A percentile compares a stretch with the other conserved stretches of the same genome.
phyloP scores from a whole-genome alignment of 1,140 invertebrate species.

The Drosophila pseudoobscura region DNA sequence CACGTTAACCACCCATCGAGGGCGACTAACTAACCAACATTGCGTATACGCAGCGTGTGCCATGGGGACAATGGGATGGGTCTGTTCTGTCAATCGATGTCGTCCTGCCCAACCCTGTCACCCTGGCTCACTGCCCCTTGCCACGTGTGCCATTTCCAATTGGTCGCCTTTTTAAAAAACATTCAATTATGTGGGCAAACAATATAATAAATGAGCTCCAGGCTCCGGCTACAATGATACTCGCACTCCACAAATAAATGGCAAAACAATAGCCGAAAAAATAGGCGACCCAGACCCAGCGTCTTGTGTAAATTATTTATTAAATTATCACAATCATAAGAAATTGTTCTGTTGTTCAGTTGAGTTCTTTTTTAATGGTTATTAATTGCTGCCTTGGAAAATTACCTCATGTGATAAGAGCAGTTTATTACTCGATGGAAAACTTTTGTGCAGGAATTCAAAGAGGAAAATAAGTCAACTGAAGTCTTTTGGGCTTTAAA shows the following conservation, averaged over 20 bases:
- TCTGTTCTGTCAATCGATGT: constrained; percentile 51
- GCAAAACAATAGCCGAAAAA: constrained; percentile 32
- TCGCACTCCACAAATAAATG: constrained; percentile 24
- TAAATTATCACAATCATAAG: constrained; percentile 41
- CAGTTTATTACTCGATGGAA: constrained; percentile 9
- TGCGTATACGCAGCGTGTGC: constrained; percentile 57
- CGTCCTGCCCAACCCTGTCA: constrained; percentile 27
- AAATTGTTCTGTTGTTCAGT: constrained; percentile 32
- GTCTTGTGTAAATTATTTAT: constrained; percentile 48
- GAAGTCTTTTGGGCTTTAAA: no score
- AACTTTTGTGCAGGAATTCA: not conserved
- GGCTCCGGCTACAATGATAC: constrained; percentile 3
- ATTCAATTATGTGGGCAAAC: constrained; percentile 77
- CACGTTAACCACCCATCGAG: constrained; percentile 65
- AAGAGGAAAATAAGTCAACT: not conserved
- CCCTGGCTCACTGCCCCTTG: constrained; percentile 1
- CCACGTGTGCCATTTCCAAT: constrained; percentile 41
- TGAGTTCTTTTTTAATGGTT: constrained; percentile 8
- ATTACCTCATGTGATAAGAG: constrained; percentile 23
- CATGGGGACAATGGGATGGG: constrained; percentile 24
- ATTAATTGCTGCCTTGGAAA: constrained; percentile 9
- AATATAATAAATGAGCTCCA: constrained; percentile 62
- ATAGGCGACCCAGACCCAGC: constrained; percentile 8
- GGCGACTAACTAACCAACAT: constrained; percentile 51
- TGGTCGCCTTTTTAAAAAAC: constrained; percentile 62